Evolutionary conservation across 2,113 vertebrate genomes (phyloP), one percentile per base, ranked within the genome.

Genomic region (Craseonycteris thonglongyai): DNA sequence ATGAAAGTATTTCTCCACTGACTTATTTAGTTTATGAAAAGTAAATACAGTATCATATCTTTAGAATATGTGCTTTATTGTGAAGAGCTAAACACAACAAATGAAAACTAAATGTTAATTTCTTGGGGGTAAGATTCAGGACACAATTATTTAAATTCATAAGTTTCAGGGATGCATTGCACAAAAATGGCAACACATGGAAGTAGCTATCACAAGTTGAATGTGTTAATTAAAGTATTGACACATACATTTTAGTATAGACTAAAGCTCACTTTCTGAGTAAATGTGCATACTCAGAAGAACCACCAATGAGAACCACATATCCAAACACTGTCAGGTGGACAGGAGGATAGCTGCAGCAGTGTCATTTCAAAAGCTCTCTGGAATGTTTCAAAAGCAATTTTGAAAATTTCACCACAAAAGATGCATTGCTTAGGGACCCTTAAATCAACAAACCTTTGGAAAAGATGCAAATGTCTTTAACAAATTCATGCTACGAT

Each of bases 1-100:
- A 91, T 51, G 47, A 66, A 93, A 22, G 2, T 15, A 75, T 47
- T 92, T 95, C 45, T 38, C 22, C 54, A 88, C 83, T 49, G 56
- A 89, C n/a, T n/a, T n/a, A n/a, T n/a, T n/a, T n/a, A 95, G 8
- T 89, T 87, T 15, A 84, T 42, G 35, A 88, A 92, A 82, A 84
- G 19, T 5, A 66, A 69, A 75, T 92, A 33, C 0, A 35, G 4
- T 75, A 85, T 94, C 42, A 16, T 56, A 59, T 65, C 33, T 79
- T 66, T 79, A 79, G n/a, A 61, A 59, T 22, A 47, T 9, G 7
- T 22, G 21, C n/a, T 89, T 88, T 75, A 15, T 28, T 72, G 58
- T 79, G 40, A 89, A 96, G 72, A 90, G 6, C 26, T 75, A 30
- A 85, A 58, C 19, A 87, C 79, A 74, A 45, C 18, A 40, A 69